phyloP scores from a whole-genome alignment of 2,888 invertebrate genomes.

The Nymphalis urticae region DNA sequence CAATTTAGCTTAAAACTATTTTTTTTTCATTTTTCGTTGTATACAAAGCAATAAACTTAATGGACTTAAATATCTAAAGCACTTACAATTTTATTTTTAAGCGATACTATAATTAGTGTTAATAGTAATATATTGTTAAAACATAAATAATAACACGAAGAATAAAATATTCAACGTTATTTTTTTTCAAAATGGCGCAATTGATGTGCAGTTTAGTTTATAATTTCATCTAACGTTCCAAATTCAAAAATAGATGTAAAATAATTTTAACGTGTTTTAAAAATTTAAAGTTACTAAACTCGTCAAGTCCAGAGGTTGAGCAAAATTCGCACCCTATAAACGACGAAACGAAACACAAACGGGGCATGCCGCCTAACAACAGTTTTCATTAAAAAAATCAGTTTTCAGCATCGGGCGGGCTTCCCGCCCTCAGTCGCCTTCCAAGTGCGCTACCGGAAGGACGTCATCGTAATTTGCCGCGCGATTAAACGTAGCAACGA shows the following conservation, averaged over 20 bases:
- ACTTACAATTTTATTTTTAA: no score
- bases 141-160: no score
- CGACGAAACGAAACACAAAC: slow-evolving; percentile 48
- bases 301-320: slow-evolving; percentile 35
- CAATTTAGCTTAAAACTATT: no score
- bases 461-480: slow-evolving; percentile 46
- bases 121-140: no score
- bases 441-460: slow-evolving; percentile 45
- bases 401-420: slow-evolving; percentile 48
- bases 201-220: no score
- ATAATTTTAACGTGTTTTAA: slow-evolving; percentile 2
- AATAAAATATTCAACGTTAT: no score
- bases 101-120: no score
- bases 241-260: neutral
- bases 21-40: no score
- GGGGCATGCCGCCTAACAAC: slow-evolving; percentile 35
- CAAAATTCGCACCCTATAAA: slow-evolving; percentile 42
- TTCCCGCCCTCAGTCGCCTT: slow-evolving; percentile 54
- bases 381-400: slow-evolving; percentile 47
- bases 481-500: slow-evolving; percentile 36
- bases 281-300: slow-evolving; percentile 25
- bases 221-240: neutral
- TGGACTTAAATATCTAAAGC: no score
- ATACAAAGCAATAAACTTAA: no score
- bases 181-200: no score